Base-by-base conservation (phyloP, 2,113 vertebrate species). In the Phylloscopus trochiloides region DNA sequence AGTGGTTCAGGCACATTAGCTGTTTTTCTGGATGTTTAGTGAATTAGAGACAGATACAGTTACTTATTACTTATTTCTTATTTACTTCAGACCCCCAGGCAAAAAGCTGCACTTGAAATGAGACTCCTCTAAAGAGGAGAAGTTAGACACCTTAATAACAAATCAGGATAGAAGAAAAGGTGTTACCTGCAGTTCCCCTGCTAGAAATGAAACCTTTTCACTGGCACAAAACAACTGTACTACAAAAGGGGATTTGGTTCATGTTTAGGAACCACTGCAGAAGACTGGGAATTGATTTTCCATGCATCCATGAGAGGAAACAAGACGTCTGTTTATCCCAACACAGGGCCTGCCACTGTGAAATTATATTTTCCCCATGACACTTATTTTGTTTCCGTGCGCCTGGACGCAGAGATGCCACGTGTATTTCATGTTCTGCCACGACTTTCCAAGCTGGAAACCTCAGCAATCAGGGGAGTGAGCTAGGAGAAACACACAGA, bases 351-450 rank as follows among this genome's bases (percentile, higher is more conserved):
- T 95, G 85, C 86, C 94, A 96, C 91, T 85, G 87, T 72, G 89
- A 96, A 96, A 95, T 92, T 91, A 19, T 95, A 85, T 95, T 92
- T 97, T 95, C 77, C 95, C 93, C 95, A 62, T 52, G 91, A 95
- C 87, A 78, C 93, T 94, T 84, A 81, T 63, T 94, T 82, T 38
- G 67, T 93, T 97, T 96, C 88, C 0, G 1, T 67, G 65, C 0
- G 84, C 89, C 89, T 92, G 84, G 77, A 95, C 12, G 26, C 38
- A 76, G 58, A 93, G 82, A 76, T 92, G 87, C 73, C 95, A 96
- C 8, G 3, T 86, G 88, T 58, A 76, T 80, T 95, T 92, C 58
- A 45, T 74, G 89, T 85, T 96, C 82, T 80, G 84, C 75, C 75
- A 22, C 0, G 2, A 36, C 67, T 88, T 94, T 74, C 57, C 28